A percentile compares a stretch with the other conserved stretches of the same genome.
These are phyloP conservation scores for Neodiprion virginianus DNA, from an alignment of 1,140 invertebrate genomes.

Conservation along the genomic window DNA sequence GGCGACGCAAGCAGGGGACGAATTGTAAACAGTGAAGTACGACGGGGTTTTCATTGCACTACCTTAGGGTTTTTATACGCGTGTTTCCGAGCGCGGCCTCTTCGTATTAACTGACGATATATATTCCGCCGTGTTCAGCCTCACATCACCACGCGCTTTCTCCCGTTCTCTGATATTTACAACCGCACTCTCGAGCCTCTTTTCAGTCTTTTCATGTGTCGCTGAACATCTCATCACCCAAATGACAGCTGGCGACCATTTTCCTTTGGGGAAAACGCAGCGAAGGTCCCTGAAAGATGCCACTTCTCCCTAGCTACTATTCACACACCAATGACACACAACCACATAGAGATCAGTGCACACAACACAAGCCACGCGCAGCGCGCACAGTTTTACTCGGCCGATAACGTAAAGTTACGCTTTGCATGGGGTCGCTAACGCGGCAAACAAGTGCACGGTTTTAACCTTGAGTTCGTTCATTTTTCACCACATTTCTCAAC, in stretches of 20 bases:
- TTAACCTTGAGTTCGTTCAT: too few species aligned
- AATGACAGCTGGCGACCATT: conserved; percentile 56
- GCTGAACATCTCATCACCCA: conserved; percentile 20
- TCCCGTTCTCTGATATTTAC: conserved; percentile 42
- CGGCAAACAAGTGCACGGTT: too few species aligned
- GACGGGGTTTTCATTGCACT: conserved; percentile 44
- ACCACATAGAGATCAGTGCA: too few species aligned
- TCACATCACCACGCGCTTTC: background rate
- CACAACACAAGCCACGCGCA: conserved; percentile 36
- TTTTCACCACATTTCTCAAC: too few species aligned
- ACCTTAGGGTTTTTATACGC: conserved; percentile 14
- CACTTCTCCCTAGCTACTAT: conserved; percentile 30
- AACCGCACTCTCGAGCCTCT: conserved; percentile 17
- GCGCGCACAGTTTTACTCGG: conserved; percentile 19
- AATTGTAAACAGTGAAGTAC: conserved; percentile 43
- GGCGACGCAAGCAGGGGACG: conserved; percentile 11
- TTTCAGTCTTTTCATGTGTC: background rate
- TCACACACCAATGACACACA: too few species aligned
- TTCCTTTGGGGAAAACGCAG: conserved; percentile 49
- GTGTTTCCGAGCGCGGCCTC: conserved; percentile 24
- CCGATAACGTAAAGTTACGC: too few species aligned
- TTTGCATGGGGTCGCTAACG: too few species aligned
- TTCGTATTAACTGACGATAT: conserved; percentile 24
- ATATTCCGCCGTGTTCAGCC: too few species aligned
- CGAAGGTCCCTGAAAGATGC: conserved; percentile 46